Base-by-base conservation (phyloP, 2,888 invertebrate genomes). In the Vanessa cardui region DNA sequence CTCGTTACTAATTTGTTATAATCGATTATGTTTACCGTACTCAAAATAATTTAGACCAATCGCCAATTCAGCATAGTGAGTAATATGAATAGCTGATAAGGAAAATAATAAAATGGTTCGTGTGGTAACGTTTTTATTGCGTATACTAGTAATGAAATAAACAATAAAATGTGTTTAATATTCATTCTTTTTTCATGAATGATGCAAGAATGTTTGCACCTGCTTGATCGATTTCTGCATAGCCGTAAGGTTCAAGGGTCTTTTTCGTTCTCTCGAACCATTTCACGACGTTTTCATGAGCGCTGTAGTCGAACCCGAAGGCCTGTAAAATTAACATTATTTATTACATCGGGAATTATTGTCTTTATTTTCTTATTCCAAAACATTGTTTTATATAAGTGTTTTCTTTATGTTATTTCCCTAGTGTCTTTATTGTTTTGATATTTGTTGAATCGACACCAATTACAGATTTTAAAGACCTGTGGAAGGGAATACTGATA, bases 181-280 rank as follows among this genome's bases (percentile, higher is more conserved):
- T 79, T 78, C 78, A 79, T 58, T 82, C 76, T 67, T 93, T 93
- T 76, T 93, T 94, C 68, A 94, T 81, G 76, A 94, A 86, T 26
- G 90, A 89, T 4, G 93, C 94, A 60, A 96, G 76, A 1, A 93
- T 87, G 45, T 93, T 83, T 18, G 94, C 95, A 9, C 95, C 95
- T 15, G 85, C 87, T 73, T 90, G 92, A 74, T 95, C 95, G 39
- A 95, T 92, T 73, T 95, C 96, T 60, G 95, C 93, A 78, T 96
- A 96, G 0, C 95, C 96, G 73, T 93, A 95, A 2, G 94, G 94
- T 56, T 94, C 94, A 80, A 96, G 84, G 20, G 92, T 93, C 20
- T 93, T 93, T 84, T 95, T 96, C 73, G 94, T 94, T 71, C 94
- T 92, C 62, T 94, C 93, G 72, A 94, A 94, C 96, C 96, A 97